phyloP scores from a whole-genome alignment of 2,797 vertebrate species.

The Macropodus opercularis region DNA sequence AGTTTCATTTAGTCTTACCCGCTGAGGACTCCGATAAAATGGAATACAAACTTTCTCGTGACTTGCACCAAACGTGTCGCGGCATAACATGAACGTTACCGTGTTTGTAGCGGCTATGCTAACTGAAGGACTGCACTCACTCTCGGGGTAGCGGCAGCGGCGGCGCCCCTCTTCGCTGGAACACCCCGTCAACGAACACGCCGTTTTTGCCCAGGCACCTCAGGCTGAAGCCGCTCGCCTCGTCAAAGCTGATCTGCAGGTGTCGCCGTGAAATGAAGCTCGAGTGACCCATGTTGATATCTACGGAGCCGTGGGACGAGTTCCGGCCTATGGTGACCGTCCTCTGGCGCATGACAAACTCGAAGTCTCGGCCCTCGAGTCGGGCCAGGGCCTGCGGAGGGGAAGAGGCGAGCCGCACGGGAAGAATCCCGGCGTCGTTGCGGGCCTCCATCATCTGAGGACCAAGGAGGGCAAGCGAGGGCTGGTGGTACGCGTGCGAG shows the following conservation, averaged over 20 bases:
- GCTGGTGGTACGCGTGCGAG: constrained; percentile 76
- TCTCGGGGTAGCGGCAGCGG: constrained; percentile 90
- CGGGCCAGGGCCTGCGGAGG: constrained; percentile 85
- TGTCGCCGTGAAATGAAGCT: constrained; percentile 97
- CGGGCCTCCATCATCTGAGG: constrained; percentile 64
- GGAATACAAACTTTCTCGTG: background rate
- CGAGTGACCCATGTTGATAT: constrained; percentile 97
- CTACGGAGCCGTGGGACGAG: constrained; percentile 96
- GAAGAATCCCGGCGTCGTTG: constrained; percentile 47
- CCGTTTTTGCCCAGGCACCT: constrained; percentile 97
- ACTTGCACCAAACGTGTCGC: background rate
- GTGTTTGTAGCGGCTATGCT: constrained; percentile 34
- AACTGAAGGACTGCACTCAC: constrained; percentile 81
- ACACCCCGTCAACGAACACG: constrained; percentile 97
- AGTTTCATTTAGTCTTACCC: background rate
- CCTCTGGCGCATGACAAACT: constrained; percentile 95
- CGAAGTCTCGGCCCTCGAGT: constrained; percentile 96
- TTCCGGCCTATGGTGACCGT: constrained; percentile 95
- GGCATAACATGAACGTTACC: background rate
- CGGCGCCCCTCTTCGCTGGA: constrained; percentile 93
- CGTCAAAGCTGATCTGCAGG: constrained; percentile 92
- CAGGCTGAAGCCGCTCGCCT: constrained; percentile 88
- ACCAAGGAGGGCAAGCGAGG: constrained; percentile 66
- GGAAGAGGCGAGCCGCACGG: constrained; percentile 64
- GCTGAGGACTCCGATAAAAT: background rate